Evolutionary conservation across 35 echinoderm and acorn worm genomes (phyloP), one percentile per base, ranked within the genome.

Genomic region (Holothuria glaberrima): DNA sequence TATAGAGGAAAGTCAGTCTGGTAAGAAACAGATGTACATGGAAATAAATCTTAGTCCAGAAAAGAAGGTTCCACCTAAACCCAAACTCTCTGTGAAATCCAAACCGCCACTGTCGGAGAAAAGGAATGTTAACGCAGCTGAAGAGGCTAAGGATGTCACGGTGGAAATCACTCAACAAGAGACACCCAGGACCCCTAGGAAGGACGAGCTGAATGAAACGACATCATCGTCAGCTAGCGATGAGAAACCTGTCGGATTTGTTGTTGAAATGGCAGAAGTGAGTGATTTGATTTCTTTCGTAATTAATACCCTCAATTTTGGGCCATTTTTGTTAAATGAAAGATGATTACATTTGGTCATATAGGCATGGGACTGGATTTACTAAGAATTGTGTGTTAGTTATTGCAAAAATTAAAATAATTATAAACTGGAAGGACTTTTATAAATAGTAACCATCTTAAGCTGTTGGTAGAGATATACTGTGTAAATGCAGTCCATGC

Each of bases 191-290:
- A 57, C 33, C 13, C 54, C 32, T 27, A 16, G 29, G 1, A 27
- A 56, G 57, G 26, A 84, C 61, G 80, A 84, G 18, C n/a, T 58
- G 12, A 36, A 18, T 58, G 80, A 84, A 84, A 84, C 6, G 52
- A 46, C n/a, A 5, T 82, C 77, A 26, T 57, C 75, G 13, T 48
- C 77, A 9, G 45, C 46, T 46, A 82, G 12, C 28, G 80, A 92
- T 31, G 62, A 68, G 0, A 94, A 90, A 89, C 85, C 86, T 13
- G 48, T 80, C 25, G 95, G 95, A 80, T 97, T 97, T 88, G 70
- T 94, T 14, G 87, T 97, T 61, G 95, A 76, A 46, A 75, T 91
- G 65, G 92, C 94, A 86, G 67, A 84, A 58, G 93, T 94, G 48
- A 91, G 90, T 83, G 59, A 12, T 33, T 41, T 19, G n/a, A 41